phyloP scores from a whole-genome alignment of 2,888 invertebrate genomes.

The Folsomia manolachei region DNA sequence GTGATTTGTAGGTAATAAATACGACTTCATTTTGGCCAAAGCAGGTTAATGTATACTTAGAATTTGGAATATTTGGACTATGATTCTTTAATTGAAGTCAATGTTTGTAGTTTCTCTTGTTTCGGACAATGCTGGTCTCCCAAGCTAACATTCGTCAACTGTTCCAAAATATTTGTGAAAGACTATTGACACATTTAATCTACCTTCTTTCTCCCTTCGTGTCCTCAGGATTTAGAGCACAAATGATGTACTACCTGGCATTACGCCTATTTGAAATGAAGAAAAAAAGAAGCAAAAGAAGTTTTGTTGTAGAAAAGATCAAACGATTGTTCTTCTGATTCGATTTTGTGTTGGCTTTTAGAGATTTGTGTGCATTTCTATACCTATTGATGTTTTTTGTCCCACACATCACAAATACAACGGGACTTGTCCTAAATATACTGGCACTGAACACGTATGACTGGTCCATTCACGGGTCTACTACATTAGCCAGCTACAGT shows the following conservation, averaged over 20 bases:
- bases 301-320: neutral
- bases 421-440: neutral
- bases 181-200: conserved; percentile 18
- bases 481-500: neutral
- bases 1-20: neutral
- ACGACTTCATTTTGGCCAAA: neutral
- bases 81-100: neutral
- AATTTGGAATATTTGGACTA: neutral
- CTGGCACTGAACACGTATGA: too few species aligned
- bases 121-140: neutral
- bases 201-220: neutral
- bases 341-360: neutral
- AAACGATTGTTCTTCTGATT: neutral
- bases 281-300: conserved; percentile 1
- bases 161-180: neutral
- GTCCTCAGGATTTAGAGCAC: conserved; percentile 14
- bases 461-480: neutral
- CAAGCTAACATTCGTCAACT: neutral
- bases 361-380: neutral
- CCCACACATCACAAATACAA: neutral
- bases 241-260: conserved; percentile 9
- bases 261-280: neutral
- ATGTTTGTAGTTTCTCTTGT: too few species aligned
- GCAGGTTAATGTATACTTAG: neutral
- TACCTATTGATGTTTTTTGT: too few species aligned